A percentile compares a stretch with the other conserved stretches of the same genome.
These are phyloP conservation scores for Brachionus rotundiformis DNA, from an alignment of 1,140 invertebrate genomes.

Conservation along the genomic window DNA sequence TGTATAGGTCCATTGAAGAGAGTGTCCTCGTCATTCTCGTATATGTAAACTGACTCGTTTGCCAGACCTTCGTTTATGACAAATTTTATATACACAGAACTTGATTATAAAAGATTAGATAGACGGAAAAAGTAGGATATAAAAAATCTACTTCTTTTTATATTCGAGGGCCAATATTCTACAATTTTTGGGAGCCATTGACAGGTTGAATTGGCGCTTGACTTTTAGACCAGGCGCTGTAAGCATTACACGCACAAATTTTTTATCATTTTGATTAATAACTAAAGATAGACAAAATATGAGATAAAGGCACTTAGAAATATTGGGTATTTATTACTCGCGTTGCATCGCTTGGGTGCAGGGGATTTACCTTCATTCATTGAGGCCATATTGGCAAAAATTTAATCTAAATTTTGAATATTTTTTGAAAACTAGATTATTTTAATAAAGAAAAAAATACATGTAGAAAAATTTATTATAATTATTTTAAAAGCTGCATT, in stretches of 20 bases:
- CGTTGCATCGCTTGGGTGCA: not conserved
- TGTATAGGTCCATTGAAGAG: constrained; percentile 35
- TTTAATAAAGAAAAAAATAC: not conserved
- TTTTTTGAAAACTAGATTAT: not conserved
- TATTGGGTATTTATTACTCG: not conserved
- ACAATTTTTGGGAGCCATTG: not conserved
- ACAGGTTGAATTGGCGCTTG: not conserved
- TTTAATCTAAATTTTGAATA: not conserved
- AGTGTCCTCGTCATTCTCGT: not conserved
- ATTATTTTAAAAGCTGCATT: not conserved
- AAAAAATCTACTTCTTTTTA: constrained; percentile 8
- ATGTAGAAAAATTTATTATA: not conserved
- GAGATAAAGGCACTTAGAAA: not conserved
- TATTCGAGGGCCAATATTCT: not conserved
- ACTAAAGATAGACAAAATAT: not conserved
- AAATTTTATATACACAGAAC: constrained; percentile 40
- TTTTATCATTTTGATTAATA: constrained; percentile 43
- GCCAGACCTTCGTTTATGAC: constrained; percentile 1
- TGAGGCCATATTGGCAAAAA: not conserved
- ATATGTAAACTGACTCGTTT: constrained; percentile 5
- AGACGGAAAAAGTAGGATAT: not conserved
- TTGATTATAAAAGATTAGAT: constrained; percentile 8
- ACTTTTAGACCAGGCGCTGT: constrained; percentile 17
- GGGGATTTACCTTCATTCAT: not conserved
- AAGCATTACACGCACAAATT: constrained; percentile 28